A percentile compares a stretch with the other conserved stretches of the same genome.
These are phyloP conservation scores for Protobothrops mucrosquamatus DNA, from an alignment of 2,113 vertebrate species.

Conservation along the genomic window DNA sequence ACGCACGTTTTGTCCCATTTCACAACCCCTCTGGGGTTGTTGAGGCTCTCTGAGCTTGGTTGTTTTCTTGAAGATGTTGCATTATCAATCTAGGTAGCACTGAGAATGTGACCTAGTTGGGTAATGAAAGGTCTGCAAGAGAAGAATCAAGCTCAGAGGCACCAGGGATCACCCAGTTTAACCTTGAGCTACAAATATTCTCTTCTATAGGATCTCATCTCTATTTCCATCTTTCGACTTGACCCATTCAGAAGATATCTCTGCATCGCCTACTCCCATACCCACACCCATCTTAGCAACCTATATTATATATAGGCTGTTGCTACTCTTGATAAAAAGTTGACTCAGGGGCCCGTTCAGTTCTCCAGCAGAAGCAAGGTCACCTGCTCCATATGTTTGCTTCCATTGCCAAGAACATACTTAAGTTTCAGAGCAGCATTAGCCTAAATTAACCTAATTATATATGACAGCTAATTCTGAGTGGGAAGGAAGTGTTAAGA, in stretches of 20 bases:
- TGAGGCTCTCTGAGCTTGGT: too few relatives aligned
- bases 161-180: neutral
- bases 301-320: neutral
- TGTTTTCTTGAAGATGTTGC: too few relatives aligned
- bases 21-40: too few relatives aligned
- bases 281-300: neutral
- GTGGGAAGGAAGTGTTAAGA: constrained; percentile 54
- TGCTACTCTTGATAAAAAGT: neutral
- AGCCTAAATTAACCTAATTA: constrained; percentile 65
- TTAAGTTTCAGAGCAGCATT: constrained; percentile 55
- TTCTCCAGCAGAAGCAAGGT: constrained; percentile 53
- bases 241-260: neutral
- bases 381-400: constrained; percentile 64
- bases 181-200: neutral
- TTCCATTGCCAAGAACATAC: constrained; percentile 62
- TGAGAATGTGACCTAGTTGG: too few relatives aligned
- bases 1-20: too few relatives aligned
- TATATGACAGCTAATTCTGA: constrained; percentile 72
- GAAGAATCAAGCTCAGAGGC: neutral
- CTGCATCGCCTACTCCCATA: neutral
- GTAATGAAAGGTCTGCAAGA: neutral
- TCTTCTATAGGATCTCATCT: neutral
- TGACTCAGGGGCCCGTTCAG: neutral
- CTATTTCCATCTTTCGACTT: neutral
- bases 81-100: too few relatives aligned